A percentile compares a stretch with the other conserved stretches of the same genome.
Conservation (phyloP, 2,113 vertebrate genomes). For the Chinchilla lanigera region DNA sequence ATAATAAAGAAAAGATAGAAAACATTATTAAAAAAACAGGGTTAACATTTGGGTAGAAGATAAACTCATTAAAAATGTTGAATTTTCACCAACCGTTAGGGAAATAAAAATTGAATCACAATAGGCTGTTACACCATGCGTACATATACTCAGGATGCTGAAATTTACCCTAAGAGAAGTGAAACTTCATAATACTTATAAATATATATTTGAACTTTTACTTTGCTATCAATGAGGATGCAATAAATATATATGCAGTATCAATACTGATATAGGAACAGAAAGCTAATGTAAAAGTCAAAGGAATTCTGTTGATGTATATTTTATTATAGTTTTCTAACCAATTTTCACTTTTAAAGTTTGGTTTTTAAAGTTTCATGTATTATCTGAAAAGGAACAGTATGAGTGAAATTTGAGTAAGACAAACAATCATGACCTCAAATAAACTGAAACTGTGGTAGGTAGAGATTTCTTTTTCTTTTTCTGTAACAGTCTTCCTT, state of each 20-base stretch:
- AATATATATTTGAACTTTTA: not conserved
- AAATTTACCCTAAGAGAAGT: not conserved
- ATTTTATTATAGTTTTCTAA: not conserved
- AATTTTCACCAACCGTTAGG: not conserved
- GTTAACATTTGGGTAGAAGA: not conserved
- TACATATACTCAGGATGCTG: not conserved
- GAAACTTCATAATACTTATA: not conserved
- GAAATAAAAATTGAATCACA: not conserved
- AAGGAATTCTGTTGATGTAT: not conserved
- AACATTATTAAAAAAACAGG: not conserved
- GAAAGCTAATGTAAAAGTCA: not conserved
- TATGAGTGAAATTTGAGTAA: not conserved
- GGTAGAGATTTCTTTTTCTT: not conserved
- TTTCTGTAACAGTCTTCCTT: not conserved
- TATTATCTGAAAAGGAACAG: not conserved
- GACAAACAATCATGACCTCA: not conserved
- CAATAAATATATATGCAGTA: not conserved
- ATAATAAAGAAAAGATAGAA: not conserved
- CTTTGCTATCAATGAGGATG: not conserved
- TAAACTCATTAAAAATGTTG: not conserved
- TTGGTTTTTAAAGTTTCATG: not conserved
- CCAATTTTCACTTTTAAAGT: not conserved
- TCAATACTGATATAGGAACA: not conserved
- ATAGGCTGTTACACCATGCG: not conserved
- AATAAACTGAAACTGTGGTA: not conserved